A percentile compares a stretch with the other conserved stretches of the same genome.
Conservation (phyloP, 35 echinoderm and acorn worm species). For the Stichopus chloronotus region DNA sequence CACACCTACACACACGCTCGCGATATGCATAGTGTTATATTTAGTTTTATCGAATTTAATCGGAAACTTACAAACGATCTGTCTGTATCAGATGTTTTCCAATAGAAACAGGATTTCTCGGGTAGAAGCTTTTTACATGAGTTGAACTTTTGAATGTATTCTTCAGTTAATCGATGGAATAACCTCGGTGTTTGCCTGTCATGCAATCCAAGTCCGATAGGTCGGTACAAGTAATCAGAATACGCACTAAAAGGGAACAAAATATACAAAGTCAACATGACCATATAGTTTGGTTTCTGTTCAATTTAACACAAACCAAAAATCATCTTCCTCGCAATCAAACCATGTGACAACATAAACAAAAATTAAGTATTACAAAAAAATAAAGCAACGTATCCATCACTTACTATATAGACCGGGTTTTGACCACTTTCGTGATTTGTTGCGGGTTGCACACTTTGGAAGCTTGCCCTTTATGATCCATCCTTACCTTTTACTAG, state of each 20-base stretch:
- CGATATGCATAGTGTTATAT: not conserved
- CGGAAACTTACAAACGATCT: not conserved
- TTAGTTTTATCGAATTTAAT: not conserved
- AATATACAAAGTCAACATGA: not conserved
- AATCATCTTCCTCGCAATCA: no score
- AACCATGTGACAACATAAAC: no score
- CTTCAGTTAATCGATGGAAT: slow-evolving; percentile 7
- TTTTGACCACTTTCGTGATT: no score
- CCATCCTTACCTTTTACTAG: no score
- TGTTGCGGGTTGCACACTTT: no score
- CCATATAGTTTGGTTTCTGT: no score
- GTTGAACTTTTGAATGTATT: not conserved
- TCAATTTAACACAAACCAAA: no score
- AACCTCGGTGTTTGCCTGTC: not conserved
- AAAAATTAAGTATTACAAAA: no score
- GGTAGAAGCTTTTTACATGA: not conserved
- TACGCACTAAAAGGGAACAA: not conserved
- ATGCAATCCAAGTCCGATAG: not conserved
- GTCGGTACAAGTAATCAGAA: slow-evolving; percentile 28
- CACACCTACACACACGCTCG: not conserved
- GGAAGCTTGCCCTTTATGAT: no score
- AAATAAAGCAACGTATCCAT: no score
- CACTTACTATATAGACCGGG: no score
- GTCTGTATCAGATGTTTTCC: not conserved
- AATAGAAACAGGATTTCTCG: not conserved